Percentiles rank a stretch among this genome's conserved stretches.
These are phyloP conservation scores for Leptinotarsa rubiginosa DNA, from an alignment of 2,888 invertebrate genomes.

Conservation along the genomic window DNA sequence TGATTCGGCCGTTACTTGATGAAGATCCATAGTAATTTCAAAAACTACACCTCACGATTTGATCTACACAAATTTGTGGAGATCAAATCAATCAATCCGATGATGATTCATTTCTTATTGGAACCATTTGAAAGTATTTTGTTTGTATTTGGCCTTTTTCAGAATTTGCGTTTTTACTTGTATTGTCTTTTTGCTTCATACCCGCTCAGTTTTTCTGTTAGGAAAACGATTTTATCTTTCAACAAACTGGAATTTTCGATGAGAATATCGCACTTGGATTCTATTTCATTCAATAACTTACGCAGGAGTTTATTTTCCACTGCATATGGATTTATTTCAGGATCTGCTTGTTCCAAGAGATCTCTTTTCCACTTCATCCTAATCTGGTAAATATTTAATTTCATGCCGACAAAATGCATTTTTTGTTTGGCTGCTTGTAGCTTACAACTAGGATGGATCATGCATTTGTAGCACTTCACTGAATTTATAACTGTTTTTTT, in stretches of 20 bases:
- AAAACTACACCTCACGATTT: no score
- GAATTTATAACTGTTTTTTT: no score
- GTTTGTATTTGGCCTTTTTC: neutral
- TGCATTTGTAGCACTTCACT: no score
- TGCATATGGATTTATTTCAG: neutral
- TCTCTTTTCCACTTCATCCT: no score
- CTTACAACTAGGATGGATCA: no score
- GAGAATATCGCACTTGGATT: neutral
- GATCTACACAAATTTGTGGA: no score
- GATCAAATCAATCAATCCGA: no score
- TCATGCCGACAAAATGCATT: no score
- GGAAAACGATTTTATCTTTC: conserved; percentile 5
- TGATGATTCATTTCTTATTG: neutral
- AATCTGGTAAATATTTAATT: no score
- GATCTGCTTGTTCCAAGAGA: neutral
- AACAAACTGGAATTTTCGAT: neutral
- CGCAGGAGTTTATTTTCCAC: neutral
- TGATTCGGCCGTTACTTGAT: no score
- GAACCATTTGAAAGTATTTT: neutral
- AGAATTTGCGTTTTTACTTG: conserved; percentile 5
- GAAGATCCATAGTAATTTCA: no score
- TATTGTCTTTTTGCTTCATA: conserved; percentile 4
- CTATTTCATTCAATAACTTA: neutral
- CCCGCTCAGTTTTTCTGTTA: neutral
- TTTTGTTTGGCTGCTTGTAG: no score